Conservation (phyloP, 2,888 invertebrate genomes). For the Hermaeophaga mercurialis region DNA sequence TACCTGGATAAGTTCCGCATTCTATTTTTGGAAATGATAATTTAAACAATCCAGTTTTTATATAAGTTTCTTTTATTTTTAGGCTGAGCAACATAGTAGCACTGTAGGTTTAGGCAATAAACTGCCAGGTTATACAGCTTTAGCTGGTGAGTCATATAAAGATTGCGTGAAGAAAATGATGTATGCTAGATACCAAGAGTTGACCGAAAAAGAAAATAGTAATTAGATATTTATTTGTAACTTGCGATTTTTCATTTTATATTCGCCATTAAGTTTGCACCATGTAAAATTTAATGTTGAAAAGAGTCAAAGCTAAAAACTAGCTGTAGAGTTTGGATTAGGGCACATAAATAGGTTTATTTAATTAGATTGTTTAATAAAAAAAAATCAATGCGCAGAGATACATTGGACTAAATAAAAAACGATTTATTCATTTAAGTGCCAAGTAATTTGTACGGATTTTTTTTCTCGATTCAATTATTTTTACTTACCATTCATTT, state of each 20-base stretch:
- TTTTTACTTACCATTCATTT: too few species aligned
- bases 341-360: too few species aligned
- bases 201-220: constrained; percentile 65
- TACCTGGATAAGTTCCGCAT: too few species aligned
- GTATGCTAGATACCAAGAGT: constrained; percentile 85
- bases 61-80: too few species aligned
- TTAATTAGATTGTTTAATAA: too few species aligned
- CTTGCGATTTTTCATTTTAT: not conserved
- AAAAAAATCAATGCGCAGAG: too few species aligned
- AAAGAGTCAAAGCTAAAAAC: not conserved
- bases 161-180: constrained; percentile 90
- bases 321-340: too few species aligned
- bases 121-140: constrained; percentile 74
- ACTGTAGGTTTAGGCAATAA: constrained; percentile 89
- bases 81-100: constrained; percentile 62
- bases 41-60: too few species aligned
- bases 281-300: not conserved
- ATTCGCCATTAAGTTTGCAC: not conserved
- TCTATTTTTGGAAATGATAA: constrained; percentile 46
- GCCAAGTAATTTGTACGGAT: too few species aligned
- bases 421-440: too few species aligned
- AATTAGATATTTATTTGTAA: constrained; percentile 24
- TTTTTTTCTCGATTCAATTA: too few species aligned
- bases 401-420: too few species aligned
- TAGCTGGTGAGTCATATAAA: constrained; percentile 85